These are phyloP conservation scores for Battus philenor DNA, from an alignment of 1,140 invertebrate genomes.

Conservation along the genomic window DNA sequence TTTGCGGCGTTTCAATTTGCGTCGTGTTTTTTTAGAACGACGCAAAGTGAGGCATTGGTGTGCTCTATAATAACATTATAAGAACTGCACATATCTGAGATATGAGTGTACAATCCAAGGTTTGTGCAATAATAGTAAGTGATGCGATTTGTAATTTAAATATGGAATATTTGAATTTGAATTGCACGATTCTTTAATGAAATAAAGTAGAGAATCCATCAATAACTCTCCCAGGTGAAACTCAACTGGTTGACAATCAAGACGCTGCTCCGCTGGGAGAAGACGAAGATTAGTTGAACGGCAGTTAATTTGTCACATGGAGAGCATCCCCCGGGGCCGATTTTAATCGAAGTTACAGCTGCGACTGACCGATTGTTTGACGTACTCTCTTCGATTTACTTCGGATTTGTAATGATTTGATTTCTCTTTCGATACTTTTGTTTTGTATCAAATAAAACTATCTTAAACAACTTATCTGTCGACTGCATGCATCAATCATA, in stretches of 20 bases:
- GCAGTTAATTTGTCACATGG: constrained; percentile 46
- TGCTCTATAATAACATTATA: too few relatives aligned
- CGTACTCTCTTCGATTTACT: constrained; percentile 23
- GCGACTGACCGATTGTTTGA: constrained; percentile 36
- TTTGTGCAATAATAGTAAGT: neutral
- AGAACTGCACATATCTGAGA: neutral
- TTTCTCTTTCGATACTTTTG: too few relatives aligned
- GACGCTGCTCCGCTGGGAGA: constrained; percentile 22
- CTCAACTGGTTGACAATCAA: constrained; percentile 32
- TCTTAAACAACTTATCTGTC: too few relatives aligned
- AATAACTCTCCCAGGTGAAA: too few relatives aligned
- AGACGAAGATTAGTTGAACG: constrained; percentile 39
- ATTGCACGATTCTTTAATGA: neutral
- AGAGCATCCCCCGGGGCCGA: neutral
- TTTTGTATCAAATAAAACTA: too few relatives aligned
- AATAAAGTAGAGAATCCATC: neutral
- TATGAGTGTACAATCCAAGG: neutral
- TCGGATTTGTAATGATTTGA: too few relatives aligned
- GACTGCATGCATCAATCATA: too few relatives aligned
- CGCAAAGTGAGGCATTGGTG: too few relatives aligned
- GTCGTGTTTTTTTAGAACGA: too few relatives aligned
- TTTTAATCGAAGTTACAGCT: constrained; percentile 60
- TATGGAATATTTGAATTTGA: neutral
- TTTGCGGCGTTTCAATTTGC: too few relatives aligned
- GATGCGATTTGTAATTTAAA: neutral